Base-by-base conservation (phyloP, 2,888 invertebrate genomes). In the Caenorhabditis imperialis region DNA sequence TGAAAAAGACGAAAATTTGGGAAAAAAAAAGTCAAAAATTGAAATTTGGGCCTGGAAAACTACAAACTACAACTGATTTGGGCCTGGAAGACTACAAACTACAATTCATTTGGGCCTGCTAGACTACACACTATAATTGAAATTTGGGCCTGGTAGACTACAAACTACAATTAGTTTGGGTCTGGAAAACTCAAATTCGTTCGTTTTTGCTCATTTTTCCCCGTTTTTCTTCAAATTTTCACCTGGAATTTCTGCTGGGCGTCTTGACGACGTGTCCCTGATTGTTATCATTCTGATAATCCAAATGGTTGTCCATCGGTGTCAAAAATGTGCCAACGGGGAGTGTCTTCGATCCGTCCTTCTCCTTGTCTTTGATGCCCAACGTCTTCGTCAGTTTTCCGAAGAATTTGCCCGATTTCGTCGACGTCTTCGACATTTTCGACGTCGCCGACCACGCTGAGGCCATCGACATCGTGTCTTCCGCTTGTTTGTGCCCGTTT, bases 401-500 rank as follows among this genome's bases (percentile, higher is more conserved):
- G 40, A 75, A 67, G 51, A 79, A 65, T 50, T 55, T 58, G 35
- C 48, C 58, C 38, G 69, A 55, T 38, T 57, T 75, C 4, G 76
- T 77, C 22, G 61, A 61, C 20, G 67, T 67, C 14, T 48, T 55
- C 30, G 62, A 62, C 45, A 54, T 72, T 16, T 54, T 55, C 25
- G 67, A 67, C 22, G 74, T 72, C 16, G 74, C 73, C 42, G 72
- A 71, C 62, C 77, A 65, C 3, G 73, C 79, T 14, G 65, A 71
- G 0, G 76, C 81, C 62, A 81, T 77, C 18, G 77, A 77, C 75
- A 77, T 78, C 10, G 78, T 77, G 40, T 81, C 81, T 42, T 77
- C 77, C 14, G 75, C 78, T 16, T 78, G 63, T 42, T 81, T 81
- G 61, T 71, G 75, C 33, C 75, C 74, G 20, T 65, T 70, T 14